Conservation (phyloP, 2,888 invertebrate species). For the Leucophenga maculata region DNA sequence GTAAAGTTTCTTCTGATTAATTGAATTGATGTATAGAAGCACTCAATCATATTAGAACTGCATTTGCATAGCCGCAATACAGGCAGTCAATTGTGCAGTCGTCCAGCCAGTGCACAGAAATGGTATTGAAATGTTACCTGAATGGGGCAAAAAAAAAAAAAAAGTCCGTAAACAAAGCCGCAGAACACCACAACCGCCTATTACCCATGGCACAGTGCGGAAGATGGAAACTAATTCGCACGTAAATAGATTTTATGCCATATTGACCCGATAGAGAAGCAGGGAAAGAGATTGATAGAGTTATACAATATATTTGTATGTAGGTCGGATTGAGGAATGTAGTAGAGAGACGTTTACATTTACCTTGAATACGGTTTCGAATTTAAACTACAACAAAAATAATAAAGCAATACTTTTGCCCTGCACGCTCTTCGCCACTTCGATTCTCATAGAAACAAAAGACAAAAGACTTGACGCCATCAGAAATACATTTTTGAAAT, state of each 20-base stretch:
- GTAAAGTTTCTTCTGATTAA: not conserved
- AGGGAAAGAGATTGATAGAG: not conserved
- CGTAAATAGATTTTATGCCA: not conserved
- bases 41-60: slow-evolving; percentile 7
- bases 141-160: too few species aligned
- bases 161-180: not conserved
- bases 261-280: not conserved
- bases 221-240: not conserved
- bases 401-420: not conserved
- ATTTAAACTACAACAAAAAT: slow-evolving; percentile 24
- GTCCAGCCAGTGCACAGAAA: too few species aligned
- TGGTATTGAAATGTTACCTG: too few species aligned
- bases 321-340: not conserved
- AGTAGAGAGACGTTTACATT: not conserved
- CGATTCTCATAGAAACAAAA: too few species aligned
- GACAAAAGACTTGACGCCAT: not conserved
- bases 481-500: slow-evolving; percentile 1
- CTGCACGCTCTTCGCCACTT: not conserved
- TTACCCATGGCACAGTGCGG: not conserved
- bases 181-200: not conserved
- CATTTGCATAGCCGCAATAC: not conserved
- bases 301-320: not conserved
- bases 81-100: not conserved
- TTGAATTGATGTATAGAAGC: not conserved
- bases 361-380: slow-evolving; percentile 30